Conservation (phyloP, 2,888 invertebrate genomes). For the Girardia tigrina region DNA sequence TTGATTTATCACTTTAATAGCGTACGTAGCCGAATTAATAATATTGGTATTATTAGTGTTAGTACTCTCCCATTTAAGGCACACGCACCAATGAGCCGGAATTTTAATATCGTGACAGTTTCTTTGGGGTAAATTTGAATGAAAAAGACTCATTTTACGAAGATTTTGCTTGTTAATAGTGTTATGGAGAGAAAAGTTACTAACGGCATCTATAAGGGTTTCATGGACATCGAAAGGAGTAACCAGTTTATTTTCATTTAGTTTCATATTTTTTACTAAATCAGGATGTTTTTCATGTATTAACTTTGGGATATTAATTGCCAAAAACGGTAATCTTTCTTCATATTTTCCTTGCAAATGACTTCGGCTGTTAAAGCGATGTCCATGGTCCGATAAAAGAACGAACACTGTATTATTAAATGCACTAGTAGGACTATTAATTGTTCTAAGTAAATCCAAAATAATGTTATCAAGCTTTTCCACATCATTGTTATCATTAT, state of each 20-base stretch:
- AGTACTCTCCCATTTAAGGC: slow-evolving; percentile 65
- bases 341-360: slow-evolving; percentile 80
- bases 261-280: slow-evolving; percentile 55
- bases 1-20: slow-evolving; percentile 57
- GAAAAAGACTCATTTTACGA: slow-evolving; percentile 45
- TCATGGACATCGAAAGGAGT: slow-evolving; percentile 78
- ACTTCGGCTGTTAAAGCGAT: slow-evolving; percentile 63
- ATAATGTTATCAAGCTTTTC: slow-evolving; percentile 65
- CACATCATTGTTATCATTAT: slow-evolving; percentile 68
- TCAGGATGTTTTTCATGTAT: slow-evolving; percentile 56
- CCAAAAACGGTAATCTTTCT: slow-evolving; percentile 74
- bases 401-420: slow-evolving; percentile 58
- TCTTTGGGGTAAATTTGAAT: slow-evolving; percentile 56
- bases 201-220: slow-evolving; percentile 62
- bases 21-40: slow-evolving; percentile 55
- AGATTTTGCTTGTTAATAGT: too few species aligned
- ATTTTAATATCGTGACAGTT: slow-evolving; percentile 75
- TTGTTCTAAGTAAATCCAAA: slow-evolving; percentile 52
- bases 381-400: slow-evolving; percentile 80
- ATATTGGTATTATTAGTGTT: slow-evolving; percentile 41
- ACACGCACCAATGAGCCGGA: slow-evolving; percentile 88
- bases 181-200: slow-evolving; percentile 49
- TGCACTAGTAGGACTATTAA: too few species aligned
- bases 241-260: slow-evolving; percentile 61
- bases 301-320: slow-evolving; percentile 64